Conservation (phyloP, 1,140 invertebrate genomes). For the Marisa cornuarietis region DNA sequence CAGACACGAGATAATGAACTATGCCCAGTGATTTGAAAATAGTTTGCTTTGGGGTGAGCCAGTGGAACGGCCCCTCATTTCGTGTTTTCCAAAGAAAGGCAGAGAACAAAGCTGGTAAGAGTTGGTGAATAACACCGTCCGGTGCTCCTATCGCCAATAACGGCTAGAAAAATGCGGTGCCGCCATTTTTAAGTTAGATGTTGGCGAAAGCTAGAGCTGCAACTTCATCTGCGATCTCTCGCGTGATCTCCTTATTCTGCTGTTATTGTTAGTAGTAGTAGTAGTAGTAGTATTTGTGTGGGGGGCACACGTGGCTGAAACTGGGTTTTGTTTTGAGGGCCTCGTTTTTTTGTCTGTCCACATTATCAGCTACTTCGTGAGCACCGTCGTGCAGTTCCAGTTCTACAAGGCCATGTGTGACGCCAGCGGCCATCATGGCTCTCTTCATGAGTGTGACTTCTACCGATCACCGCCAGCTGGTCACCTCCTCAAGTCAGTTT, state of each 20-base stretch:
- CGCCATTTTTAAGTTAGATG: too few relatives aligned
- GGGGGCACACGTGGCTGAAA: background rate
- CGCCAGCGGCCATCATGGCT: conserved; percentile 76
- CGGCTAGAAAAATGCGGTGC: too few relatives aligned
- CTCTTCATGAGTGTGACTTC: conserved; percentile 76
- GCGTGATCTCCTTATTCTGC: background rate
- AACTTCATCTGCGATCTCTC: too few relatives aligned
- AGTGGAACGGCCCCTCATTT: too few relatives aligned
- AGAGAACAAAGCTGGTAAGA: too few relatives aligned
- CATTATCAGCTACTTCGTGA: conserved; percentile 94
- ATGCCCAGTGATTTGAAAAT: too few relatives aligned
- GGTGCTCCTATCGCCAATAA: too few relatives aligned
- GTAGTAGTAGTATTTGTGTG: background rate
- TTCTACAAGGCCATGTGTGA: conserved; percentile 85
- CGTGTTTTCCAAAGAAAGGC: too few relatives aligned
- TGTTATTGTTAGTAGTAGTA: background rate
- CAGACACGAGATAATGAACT: too few relatives aligned
- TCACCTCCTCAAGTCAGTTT: conserved; percentile 47
- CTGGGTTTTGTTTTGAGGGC: background rate
- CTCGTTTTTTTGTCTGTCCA: conserved; percentile 39
- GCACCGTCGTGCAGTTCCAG: conserved; percentile 90
- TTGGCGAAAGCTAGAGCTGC: too few relatives aligned
- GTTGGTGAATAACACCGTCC: too few relatives aligned
- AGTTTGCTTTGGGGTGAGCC: too few relatives aligned
- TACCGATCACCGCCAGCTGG: conserved; percentile 83